phyloP scores from a whole-genome alignment of 2,888 invertebrate species.

The Yponomeuta evonymella region DNA sequence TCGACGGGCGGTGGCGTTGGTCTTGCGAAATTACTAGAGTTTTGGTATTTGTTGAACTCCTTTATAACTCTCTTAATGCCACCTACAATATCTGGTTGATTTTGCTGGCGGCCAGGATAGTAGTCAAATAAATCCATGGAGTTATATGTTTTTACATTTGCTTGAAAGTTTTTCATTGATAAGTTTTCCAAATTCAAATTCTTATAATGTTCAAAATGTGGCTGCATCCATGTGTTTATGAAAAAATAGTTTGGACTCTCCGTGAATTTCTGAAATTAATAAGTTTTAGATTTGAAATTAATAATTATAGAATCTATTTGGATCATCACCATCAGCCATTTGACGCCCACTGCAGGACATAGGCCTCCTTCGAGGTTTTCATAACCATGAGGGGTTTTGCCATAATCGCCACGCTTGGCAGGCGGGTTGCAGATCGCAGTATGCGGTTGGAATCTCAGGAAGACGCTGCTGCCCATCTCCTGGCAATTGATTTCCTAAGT shows the following conservation, averaged over 20 bases:
- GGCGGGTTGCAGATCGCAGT: too few species aligned
- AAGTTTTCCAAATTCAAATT: background rate
- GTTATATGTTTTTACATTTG: background rate
- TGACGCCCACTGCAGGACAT: too few species aligned
- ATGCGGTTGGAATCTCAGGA: too few species aligned
- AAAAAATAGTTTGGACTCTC: background rate
- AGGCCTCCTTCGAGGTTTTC: too few species aligned
- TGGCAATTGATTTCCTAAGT: too few species aligned
- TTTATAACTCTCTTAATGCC: background rate
- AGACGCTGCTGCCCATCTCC: too few species aligned
- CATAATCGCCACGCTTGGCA: too few species aligned
- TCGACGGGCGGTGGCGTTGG: background rate
- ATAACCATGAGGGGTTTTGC: too few species aligned
- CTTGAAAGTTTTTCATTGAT: background rate
- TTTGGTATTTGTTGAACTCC: too few species aligned
- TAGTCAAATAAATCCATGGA: background rate
- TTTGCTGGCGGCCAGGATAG: background rate
- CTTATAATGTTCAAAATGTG: background rate
- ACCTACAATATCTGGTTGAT: background rate
- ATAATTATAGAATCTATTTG: background rate
- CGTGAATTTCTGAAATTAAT: background rate
- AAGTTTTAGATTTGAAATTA: background rate
- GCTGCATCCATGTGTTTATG: background rate
- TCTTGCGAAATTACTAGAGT: too few species aligned
- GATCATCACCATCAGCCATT: too few species aligned